These are phyloP conservation scores for Colletes gigas DNA, from an alignment of 1,140 invertebrate genomes.

Conservation along the genomic window DNA sequence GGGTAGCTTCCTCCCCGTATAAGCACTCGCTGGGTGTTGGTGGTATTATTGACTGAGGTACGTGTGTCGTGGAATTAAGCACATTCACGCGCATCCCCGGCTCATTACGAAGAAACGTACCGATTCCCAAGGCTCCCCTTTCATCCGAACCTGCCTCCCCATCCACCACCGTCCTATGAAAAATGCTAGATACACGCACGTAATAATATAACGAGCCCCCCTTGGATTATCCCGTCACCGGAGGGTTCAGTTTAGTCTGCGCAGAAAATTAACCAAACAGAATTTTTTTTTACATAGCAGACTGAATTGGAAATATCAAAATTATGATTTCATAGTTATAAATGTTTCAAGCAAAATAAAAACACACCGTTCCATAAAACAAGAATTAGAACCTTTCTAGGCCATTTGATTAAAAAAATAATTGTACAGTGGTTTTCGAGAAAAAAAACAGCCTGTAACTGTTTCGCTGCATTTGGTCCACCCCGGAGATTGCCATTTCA, in stretches of 20 bases:
- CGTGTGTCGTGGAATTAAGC: not conserved
- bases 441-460: too few relatives aligned
- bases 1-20: not conserved
- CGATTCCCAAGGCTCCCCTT: not conserved
- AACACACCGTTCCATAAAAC: too few relatives aligned
- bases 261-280: too few relatives aligned
- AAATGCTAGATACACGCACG: not conserved
- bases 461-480: too few relatives aligned
- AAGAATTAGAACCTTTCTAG: too few relatives aligned
- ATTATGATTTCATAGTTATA: too few relatives aligned
- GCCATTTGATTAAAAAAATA: too few relatives aligned
- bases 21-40: not conserved
- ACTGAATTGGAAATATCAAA: too few relatives aligned
- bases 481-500: not conserved
- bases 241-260: not conserved
- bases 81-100: not conserved
- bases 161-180: not conserved
- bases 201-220: too few relatives aligned
- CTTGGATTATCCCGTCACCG: not conserved
- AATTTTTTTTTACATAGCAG: too few relatives aligned
- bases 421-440: too few relatives aligned
- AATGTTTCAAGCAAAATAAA: too few relatives aligned
- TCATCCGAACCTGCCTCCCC: not conserved
- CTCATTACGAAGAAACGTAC: not conserved
- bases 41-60: slow-evolving; percentile 10